Base-by-base conservation (phyloP, 2,888 invertebrate genomes). In the Ichneumoninae sp. region DNA sequence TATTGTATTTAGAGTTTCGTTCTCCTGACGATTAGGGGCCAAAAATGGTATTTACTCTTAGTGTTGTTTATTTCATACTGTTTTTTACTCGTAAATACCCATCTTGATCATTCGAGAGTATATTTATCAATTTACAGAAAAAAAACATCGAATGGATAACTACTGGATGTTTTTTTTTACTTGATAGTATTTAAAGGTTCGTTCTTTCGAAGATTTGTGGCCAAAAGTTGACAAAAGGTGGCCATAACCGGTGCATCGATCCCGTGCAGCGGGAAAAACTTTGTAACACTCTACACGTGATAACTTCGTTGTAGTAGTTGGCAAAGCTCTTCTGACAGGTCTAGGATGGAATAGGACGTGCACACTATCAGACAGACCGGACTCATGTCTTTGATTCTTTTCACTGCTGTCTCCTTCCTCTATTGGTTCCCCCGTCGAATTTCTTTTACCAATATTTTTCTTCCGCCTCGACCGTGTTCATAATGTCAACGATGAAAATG, bases 241-340 rank as follows among this genome's bases (percentile, higher is more conserved):
- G 22, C 3, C 22, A 54, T 54, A 54, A 47, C 44, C 44, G 4
- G 22, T 54, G 6, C 22, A 54, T 22, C 19, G 16, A 40, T 80
- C 57, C 68, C 47, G 60, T 66, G 60, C 80, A 33, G 54, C 68
- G 69, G 80, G 77, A 79, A 74, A 83, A 85, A 80, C 80, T 82
- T 80, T 70, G 74, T 62, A 68, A 68, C 70, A 47, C 57, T 8
- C 40, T 40, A 78, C 36, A 54, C n/a, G 16, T 8, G 54, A 71
- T 54, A 78, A 78, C 50, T 78, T 78, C 16, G 22, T 33, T 22
- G 47, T 8, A 16, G 44, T 40, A 22, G 54, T 54, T 44, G 33
- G 54, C 30, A 68, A 69, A 60, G 68, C 36, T 77, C 36, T 57
- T 44, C 13, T 33, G 44, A 13, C 19, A 50, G 16, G 50, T 26